These are phyloP conservation scores for Brachionus plicatilis DNA, from an alignment of 1,140 invertebrate genomes.

Conservation along the genomic window DNA sequence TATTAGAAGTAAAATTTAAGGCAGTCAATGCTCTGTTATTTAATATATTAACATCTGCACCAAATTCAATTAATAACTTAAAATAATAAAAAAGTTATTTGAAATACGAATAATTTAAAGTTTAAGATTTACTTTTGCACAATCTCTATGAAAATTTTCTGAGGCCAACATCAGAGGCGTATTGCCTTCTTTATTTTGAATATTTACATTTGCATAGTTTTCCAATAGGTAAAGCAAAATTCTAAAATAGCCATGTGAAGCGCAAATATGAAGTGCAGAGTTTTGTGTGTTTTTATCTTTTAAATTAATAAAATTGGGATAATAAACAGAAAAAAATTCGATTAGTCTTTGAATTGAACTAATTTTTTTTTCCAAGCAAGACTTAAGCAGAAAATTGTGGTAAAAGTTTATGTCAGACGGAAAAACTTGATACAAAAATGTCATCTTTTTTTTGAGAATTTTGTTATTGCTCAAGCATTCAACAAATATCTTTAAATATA, in stretches of 20 bases:
- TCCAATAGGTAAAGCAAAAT: slow-evolving; percentile 49
- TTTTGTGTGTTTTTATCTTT: slow-evolving; percentile 49
- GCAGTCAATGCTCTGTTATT: slow-evolving; percentile 47
- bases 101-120: background rate
- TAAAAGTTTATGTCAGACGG: slow-evolving; percentile 48
- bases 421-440: slow-evolving; percentile 54
- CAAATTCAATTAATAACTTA: slow-evolving; percentile 52
- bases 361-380: slow-evolving; percentile 49
- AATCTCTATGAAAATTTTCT: slow-evolving; percentile 48
- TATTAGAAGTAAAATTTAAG: slow-evolving; percentile 50
- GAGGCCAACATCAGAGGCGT: slow-evolving; percentile 49
- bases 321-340: slow-evolving; percentile 48
- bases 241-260: slow-evolving; percentile 50
- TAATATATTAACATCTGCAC: slow-evolving; percentile 50
- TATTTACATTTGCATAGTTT: slow-evolving; percentile 50
- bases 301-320: slow-evolving; percentile 49
- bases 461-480: slow-evolving; percentile 51
- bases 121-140: slow-evolving; percentile 47
- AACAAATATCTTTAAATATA: slow-evolving; percentile 46
- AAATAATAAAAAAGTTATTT: slow-evolving; percentile 33
- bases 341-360: slow-evolving; percentile 51
- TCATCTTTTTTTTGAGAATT: slow-evolving; percentile 47
- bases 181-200: slow-evolving; percentile 47
- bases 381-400: slow-evolving; percentile 48
- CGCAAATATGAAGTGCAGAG: slow-evolving; percentile 51